Conservation (phyloP, 2,888 invertebrate genomes). For the Dyspetes luteomarginatus region DNA sequence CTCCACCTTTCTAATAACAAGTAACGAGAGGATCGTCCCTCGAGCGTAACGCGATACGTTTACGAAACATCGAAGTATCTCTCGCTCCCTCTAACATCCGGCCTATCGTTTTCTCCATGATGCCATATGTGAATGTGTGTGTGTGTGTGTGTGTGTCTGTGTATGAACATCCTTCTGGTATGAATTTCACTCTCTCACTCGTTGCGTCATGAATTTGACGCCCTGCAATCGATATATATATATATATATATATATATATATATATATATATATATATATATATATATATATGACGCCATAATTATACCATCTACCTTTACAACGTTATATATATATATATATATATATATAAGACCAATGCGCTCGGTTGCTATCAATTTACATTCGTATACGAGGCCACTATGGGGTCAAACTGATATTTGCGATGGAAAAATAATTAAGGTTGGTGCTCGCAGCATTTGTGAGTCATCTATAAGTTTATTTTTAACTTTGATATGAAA, state of each 20-base stretch:
- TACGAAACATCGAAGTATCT: slow-evolving; percentile 70
- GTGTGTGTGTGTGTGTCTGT: neutral
- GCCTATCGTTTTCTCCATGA: slow-evolving; percentile 58
- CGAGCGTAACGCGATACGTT: slow-evolving; percentile 76
- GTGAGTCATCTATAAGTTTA: too few species aligned
- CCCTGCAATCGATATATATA: slow-evolving; percentile 46
- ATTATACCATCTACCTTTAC: slow-evolving; percentile 42
- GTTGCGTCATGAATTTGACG: slow-evolving; percentile 48
- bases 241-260: too few species aligned
- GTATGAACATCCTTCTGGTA: slow-evolving; percentile 16
- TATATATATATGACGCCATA: slow-evolving; percentile 46
- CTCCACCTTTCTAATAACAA: slow-evolving; percentile 68
- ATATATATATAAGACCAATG: neutral
- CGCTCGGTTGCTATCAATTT: slow-evolving; percentile 31
- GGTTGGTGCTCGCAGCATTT: too few species aligned
- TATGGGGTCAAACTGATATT: neutral
- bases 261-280: too few species aligned
- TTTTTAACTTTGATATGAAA: too few species aligned
- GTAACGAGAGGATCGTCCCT: slow-evolving; percentile 61
- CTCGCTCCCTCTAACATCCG: slow-evolving; percentile 56
- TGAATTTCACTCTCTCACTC: slow-evolving; percentile 32
- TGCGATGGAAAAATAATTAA: too few species aligned
- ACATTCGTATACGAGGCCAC: neutral
- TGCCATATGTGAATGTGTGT: neutral
- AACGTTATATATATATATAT: too few species aligned